Evolutionary conservation across 2,888 invertebrate genomes (phyloP), one percentile per base, ranked within the genome.

Genomic region (Dysmachus trigonus): DNA sequence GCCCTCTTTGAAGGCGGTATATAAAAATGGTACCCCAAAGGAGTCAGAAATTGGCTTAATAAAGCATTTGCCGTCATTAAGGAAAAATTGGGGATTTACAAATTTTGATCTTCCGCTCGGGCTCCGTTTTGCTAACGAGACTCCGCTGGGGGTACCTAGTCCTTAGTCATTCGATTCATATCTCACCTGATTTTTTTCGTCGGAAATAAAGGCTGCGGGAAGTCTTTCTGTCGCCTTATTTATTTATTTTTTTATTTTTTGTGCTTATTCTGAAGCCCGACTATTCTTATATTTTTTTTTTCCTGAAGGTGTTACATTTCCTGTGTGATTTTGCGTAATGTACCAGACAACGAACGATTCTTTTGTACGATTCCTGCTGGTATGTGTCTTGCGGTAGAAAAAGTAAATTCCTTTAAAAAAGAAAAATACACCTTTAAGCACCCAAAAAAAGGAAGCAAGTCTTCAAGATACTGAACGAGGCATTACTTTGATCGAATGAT

Each of bases 111-210:
- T 81, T 31, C 33, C 18, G 18, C 27, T 81, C 53, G 30, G 18
- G 62, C n/a, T 53, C 53, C 81, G 53, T n/a, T 31, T 81, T 62
- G 33, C 53, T 81, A 53, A 81, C n/a, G 51, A 53, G 81, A 47
- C 62, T 27, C 62, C 27, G 27, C 0, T 62, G 62, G 62, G 27
- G 62, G 62, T 62, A 62, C 62, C 62, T 27, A 7, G 0, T 62
- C n/a, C 2, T 62, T 62, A 62, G 27, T 8, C 62, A 62, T 7
- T 27, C 22, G 22, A 62, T 62, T 62, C 62, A 18, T 27, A 62
- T 41, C 41, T 41, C 77, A 47, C 27, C 74, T 74, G 33, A n/a
- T n/a, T n/a, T 10, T 73, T 41, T 41, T 74, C 35, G n/a, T 35
- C 74, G 47, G 27, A 30, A 33, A 62, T 62, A 62, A 62, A 27